Evolutionary conservation across 2,113 vertebrate species (phyloP), one percentile per base, ranked within the genome.

Genomic region (Perca schrenkii): DNA sequence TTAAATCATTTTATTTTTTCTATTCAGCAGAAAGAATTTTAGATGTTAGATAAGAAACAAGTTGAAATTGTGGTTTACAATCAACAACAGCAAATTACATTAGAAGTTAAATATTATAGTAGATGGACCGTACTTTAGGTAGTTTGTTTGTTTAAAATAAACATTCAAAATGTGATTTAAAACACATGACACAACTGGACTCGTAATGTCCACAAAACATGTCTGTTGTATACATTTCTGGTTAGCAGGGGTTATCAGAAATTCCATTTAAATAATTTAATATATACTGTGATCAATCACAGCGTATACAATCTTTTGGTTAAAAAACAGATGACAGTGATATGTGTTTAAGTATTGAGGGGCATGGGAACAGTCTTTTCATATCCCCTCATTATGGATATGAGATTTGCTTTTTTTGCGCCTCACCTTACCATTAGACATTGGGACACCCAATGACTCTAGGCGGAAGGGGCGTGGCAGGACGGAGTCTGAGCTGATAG

Each of bases 401-500:
- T 85, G 89, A 57, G 79, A 57, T 90, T 94, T 96, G 93, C 91
- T 94, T 80, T 97, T 97, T 86, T 95, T 97, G 50, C 93, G 93
- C 90, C 89, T 97, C 82, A 89, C 89, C 91, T 94, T 97, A 83
- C 88, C 53, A 21, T 88, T 91, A 12, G 93, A 88, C 1, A 72
- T 47, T 0, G 88, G 53, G 57, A 95, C 52, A 4, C 93, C 91
- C 0, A 97, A 92, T 3, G 97, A 95, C 89, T 97, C 96, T 0
- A 97, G 94, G 53, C 97, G 95, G 89, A 97, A 97, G 21, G 98
- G 98, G 0, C 97, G 95, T 1, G 96, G 96, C 36, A 88, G 91
- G 54, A 94, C 85, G 14, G 90, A 77, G 63, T 97, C 96, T 0
- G 87, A 64, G 47, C 73, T 78, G 28, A 90, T 82, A 0, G 87